Conservation (phyloP, 2,888 invertebrate species). For the Orgyia antiqua region DNA sequence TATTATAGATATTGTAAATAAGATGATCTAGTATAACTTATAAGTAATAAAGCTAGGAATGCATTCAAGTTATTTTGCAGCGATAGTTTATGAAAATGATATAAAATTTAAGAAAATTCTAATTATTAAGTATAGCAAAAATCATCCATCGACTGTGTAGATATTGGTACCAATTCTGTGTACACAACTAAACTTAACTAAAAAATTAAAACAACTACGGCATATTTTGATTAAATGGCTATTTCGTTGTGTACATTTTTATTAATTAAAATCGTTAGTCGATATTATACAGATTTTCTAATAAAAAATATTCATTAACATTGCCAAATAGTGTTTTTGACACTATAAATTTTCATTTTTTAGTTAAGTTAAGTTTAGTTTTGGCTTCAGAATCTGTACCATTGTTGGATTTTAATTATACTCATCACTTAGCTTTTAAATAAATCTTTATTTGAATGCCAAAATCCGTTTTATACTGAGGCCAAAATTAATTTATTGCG, state of each 20-base stretch:
- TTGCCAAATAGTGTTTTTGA: too few relatives aligned
- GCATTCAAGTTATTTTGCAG: constrained; percentile 70
- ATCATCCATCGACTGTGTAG: constrained; percentile 49
- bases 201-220: too few relatives aligned
- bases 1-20: constrained; percentile 67
- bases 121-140: constrained; percentile 45
- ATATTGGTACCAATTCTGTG: too few relatives aligned
- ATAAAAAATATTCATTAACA: too few relatives aligned
- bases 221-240: too few relatives aligned
- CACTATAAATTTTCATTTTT: too few relatives aligned
- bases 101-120: constrained; percentile 44
- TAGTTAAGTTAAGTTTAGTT: too few relatives aligned
- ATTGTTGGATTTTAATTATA: constrained; percentile 59
- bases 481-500: constrained; percentile 54
- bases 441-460: constrained; percentile 55
- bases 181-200: too few relatives aligned
- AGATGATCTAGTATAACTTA: constrained; percentile 66
- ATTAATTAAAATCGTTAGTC: too few relatives aligned
- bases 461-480: constrained; percentile 51
- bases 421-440: constrained; percentile 50
- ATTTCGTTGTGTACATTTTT: too few relatives aligned
- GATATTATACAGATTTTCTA: too few relatives aligned
- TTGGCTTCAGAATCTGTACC: too few relatives aligned
- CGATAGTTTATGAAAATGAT: constrained; percentile 58
- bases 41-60: constrained; percentile 66